Conservation (phyloP, 2,797 vertebrate genomes). For the Agapornis canus region DNA sequence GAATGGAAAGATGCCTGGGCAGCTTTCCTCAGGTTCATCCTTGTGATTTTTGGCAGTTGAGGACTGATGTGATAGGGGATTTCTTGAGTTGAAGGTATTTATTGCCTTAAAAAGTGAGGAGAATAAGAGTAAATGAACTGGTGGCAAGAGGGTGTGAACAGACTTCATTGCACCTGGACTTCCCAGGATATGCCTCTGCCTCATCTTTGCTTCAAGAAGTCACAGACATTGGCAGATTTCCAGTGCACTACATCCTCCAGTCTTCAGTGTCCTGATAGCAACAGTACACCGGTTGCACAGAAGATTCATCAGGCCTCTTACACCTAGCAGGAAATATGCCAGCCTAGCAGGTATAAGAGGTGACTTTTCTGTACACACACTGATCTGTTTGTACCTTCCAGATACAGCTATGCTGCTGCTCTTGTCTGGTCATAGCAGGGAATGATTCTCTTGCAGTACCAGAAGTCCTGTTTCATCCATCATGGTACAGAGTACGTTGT, state of each 20-base stretch:
- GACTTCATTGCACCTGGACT: neutral
- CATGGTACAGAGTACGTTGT: rapidly evolving
- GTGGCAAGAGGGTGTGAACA: neutral
- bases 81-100: neutral
- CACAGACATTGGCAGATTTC: rapidly evolving
- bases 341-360: neutral
- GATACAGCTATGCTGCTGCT: rapidly evolving
- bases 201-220: neutral
- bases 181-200: neutral
- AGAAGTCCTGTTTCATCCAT: rapidly evolving
- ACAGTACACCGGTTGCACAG: neutral
- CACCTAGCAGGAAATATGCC: neutral
- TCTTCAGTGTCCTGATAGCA: neutral
- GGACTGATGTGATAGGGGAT: neutral
- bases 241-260: neutral
- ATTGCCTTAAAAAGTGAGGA: neutral
- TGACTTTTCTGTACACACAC: neutral
- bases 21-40: neutral
- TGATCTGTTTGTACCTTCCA: neutral
- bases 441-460: neutral
- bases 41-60: neutral
- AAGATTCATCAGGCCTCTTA: neutral
- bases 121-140: neutral
- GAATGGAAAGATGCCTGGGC: neutral
- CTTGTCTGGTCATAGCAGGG: neutral